Base-by-base conservation (phyloP, 2,797 vertebrate genomes). In the Oreortyx pictus region DNA sequence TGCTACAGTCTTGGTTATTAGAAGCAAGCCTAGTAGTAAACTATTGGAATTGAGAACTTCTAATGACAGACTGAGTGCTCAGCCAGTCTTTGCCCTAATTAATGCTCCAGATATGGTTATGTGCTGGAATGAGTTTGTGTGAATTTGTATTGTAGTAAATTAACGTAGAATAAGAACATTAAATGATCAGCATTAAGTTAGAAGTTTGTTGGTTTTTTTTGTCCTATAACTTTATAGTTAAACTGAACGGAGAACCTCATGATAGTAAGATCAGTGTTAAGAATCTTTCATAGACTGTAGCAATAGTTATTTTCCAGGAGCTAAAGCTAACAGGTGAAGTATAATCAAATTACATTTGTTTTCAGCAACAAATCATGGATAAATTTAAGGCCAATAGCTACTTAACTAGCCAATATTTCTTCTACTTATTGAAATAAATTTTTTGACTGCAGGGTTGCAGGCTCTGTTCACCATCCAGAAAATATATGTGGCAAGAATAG, bases 401-500 rank as follows among this genome's bases (percentile, higher is more conserved):
- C 89, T 93, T 75, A 79, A 71, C 20, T 33, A 74, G 44, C 7
- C n/a, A 85, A 8, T 93, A 86, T 52, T 77, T 89, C 44, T 90
- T 78, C 7, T 60, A 5, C 54, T 80, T 90, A 71, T 15, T 87
- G 39, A 35, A 86, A 59, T n/a, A 61, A 6, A 0, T 44, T 82
- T 90, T 91, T 86, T 82, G 4, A 59, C 25, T 87, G 33, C 68
- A 65, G 46, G 54, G 44, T 57, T 72, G 29, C 50, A 62, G 56
- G 14, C 8, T 89, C 50, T 90, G 54, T 89, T 92, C 82, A 65
- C 43, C 90, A 33, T 90, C 71, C 43, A 65, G 86, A 80, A 93
- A 74, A 93, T 82, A 27, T 1, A 64, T 59, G 49, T 46, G 18
- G 15, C 54, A 77, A 73, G 62, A 88, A 91, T 68, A 61, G 75